Evolutionary conservation across 2,113 vertebrate genomes (phyloP), one percentile per base, ranked within the genome.

Genomic region (Oncorhynchus tshawytscha): DNA sequence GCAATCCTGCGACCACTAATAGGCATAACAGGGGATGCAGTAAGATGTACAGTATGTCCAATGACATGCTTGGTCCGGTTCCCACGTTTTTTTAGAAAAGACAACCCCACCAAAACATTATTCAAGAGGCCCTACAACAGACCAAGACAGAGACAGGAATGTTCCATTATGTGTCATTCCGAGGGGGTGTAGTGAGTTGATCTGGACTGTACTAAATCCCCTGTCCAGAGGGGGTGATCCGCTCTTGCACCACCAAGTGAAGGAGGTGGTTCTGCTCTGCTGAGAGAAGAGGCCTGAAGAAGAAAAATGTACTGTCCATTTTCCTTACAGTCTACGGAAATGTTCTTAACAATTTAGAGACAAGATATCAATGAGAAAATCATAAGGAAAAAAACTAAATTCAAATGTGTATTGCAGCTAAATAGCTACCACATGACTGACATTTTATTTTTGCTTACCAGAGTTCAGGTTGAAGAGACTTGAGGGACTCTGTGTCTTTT

Each of bases 181-280:
- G 81, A 88, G 73, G 86, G 83, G 86, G 88, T 73, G 64, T 73
- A 84, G 78, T 18, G 24, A 78, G 72, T 65, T 70, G 77, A 78
- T 74, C 71, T 69, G 75, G 16, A 74, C 90, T 86, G 70, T n/a
- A 73, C 90, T 94, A 97, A 85, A 96, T 88, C 6, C 96, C 96
- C 89, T 95, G 95, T 5, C 96, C 96, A 3, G 95, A 96, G 12
- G 95, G 95, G 3, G 86, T 90, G 84, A 95, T 88, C 83, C 94
- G 90, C 88, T 97, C 96, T 68, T 95, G 95, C 24, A 96, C 89
- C 67, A 97, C 90, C 67, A 97, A 88, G 84, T 97, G 96, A 25
- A 97, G 92, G 11, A 97, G 92, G 81, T 97, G 94, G 85, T 97
- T 97, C 92, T 97, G 96, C 84, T 97, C 96, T 0, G 95, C 91